Evolutionary conservation across 1,140 invertebrate genomes (phyloP).

Genomic region (Caenorhabditis elegans): DNA sequence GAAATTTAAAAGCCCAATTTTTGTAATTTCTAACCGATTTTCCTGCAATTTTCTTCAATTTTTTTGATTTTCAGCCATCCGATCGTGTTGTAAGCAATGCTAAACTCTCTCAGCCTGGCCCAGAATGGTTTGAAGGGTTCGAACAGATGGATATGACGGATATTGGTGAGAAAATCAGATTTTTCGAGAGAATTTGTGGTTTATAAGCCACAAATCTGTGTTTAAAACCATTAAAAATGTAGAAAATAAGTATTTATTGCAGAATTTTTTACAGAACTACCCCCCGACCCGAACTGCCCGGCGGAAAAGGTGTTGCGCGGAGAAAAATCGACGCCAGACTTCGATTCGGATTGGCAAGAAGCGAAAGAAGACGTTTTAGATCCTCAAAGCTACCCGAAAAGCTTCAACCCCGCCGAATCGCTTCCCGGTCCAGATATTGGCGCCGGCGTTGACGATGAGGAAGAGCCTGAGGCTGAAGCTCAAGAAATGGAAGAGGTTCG

Average conservation of each 20-base stretch:
- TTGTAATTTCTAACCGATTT: too few relatives aligned
- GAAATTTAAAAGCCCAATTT: not conserved
- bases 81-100: not conserved
- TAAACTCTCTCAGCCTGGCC: conserved; percentile 9
- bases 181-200: too few relatives aligned
- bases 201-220: too few relatives aligned
- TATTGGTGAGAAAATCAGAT: not conserved
- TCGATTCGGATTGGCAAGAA: conserved; percentile 40
- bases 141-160: not conserved
- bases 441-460: not conserved
- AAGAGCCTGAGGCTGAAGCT: not conserved
- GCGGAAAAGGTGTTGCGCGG: conserved; percentile 26
- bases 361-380: conserved; percentile 10
- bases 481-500: conserved; percentile 22
- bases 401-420: not conserved
- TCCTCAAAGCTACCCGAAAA: not conserved
- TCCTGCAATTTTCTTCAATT: too few relatives aligned
- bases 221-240: too few relatives aligned
- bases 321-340: conserved; percentile 24
- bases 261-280: not conserved
- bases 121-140: conserved; percentile 30
- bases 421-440: conserved; percentile 25
- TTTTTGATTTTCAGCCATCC: conserved; percentile 12
- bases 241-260: too few relatives aligned
- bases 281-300: not conserved